These are phyloP conservation scores for Agapetus fuscipes DNA, from an alignment of 2,888 invertebrate species.

Conservation along the genomic window DNA sequence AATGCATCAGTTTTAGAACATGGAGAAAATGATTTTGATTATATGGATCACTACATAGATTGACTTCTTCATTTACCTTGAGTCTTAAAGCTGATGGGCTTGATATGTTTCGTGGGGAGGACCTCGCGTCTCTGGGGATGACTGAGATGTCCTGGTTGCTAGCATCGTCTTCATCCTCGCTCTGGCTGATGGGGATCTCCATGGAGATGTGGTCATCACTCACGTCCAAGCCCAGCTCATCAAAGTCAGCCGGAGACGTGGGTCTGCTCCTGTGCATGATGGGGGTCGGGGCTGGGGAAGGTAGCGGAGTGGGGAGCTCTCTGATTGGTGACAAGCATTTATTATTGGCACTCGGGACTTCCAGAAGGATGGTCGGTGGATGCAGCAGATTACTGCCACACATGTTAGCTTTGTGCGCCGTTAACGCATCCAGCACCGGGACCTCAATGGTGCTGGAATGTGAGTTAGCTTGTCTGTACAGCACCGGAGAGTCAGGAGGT, in stretches of 20 bases:
- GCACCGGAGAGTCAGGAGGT: constrained; percentile 53
- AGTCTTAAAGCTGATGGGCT: constrained; percentile 10
- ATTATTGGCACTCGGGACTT: constrained; percentile 63
- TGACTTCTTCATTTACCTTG: too few species aligned
- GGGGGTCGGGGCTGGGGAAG: constrained; percentile 52
- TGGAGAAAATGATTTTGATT: too few species aligned
- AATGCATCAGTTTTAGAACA: too few species aligned
- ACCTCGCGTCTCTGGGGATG: constrained; percentile 34
- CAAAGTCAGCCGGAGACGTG: constrained; percentile 38
- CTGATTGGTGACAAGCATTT: constrained; percentile 73
- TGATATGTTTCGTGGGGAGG: too few species aligned
- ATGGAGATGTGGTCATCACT: constrained; percentile 41
- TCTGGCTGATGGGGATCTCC: constrained; percentile 32
- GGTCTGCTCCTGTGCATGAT: constrained; percentile 40
- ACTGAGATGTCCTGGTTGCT: constrained; percentile 31
- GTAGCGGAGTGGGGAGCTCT: constrained; percentile 66
- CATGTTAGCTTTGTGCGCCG: constrained; percentile 49
- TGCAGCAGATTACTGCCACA: constrained; percentile 54
- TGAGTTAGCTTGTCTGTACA: constrained; percentile 29
- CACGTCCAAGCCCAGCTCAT: constrained; percentile 31
- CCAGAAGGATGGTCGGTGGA: constrained; percentile 65
- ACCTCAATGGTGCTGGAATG: constrained; percentile 41
- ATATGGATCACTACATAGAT: neutral
- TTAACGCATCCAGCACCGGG: constrained; percentile 58
- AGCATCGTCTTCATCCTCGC: constrained; percentile 30